Evolutionary conservation across 2,888 invertebrate species (phyloP), one percentile per base, ranked within the genome.

Genomic region (Lissocephala sabroskyi): DNA sequence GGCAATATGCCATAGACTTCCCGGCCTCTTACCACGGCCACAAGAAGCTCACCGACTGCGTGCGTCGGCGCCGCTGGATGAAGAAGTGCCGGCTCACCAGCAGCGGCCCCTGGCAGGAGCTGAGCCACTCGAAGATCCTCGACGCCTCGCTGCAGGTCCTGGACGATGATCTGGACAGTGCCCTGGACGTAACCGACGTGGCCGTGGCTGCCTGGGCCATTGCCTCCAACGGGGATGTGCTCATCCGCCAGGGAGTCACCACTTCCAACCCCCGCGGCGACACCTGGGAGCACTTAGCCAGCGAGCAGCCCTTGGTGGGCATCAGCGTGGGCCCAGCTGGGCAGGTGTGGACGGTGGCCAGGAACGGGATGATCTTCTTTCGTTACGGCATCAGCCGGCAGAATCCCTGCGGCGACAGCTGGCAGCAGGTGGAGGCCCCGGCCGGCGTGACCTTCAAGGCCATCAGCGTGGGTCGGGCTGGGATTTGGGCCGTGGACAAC

Each of bases 1-100:
- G 97, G 97, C 97, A 97, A 80, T 97, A 96, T 84, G 96, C 96
- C 0, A 91, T 94, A 1, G 96, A 96, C 85, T 96, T 97, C 80
- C 95, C 96, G 1, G 90, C 93, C 1, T 89, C 90, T 7, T 96
- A 94, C 83, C 96, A 95, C 79, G 91, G 91, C 0, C 89, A 91
- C 67, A 95, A 95, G 84, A 88, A 92, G 60, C 92, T 96, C 60
- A 95, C 95, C 0, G 96, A 96, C 84, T 95, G 94, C 78, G 96
- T 96, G 0, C 87, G 96, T 17, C 87, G 95, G 10, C 86, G 95
- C 35, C 86, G 94, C 43, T 96, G 95, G 95, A 90, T 90, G 74
- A 88, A 95, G 65, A 90, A 92, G 76, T 95, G 95, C 73, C 91
- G 92, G 55, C 86, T 96, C 29, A 89, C 90, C 13, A 93, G 93